Percentiles rank a stretch among this genome's conserved stretches.
These are phyloP conservation scores for Tragelaphus buxtoni DNA, from an alignment of 2,113 vertebrate species.

Conservation along the genomic window DNA sequence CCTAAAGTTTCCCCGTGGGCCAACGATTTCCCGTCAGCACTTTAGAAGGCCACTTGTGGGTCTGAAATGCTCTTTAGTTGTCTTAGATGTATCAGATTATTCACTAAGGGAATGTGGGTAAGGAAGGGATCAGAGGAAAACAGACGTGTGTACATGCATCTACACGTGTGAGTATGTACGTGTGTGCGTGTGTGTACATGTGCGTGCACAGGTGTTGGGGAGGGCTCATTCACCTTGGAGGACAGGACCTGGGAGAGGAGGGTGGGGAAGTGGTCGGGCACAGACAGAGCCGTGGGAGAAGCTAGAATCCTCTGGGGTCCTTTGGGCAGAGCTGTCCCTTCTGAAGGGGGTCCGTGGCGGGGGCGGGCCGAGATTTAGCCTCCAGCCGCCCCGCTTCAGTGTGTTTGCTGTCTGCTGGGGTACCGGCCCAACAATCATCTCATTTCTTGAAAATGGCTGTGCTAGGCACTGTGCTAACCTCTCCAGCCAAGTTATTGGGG, in stretches of 20 bases:
- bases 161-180: accelerated
- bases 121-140: not conserved
- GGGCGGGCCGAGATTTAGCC: accelerated
- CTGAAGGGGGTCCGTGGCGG: accelerated
- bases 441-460: not conserved
- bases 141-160: accelerated
- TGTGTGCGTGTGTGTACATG: too few relatives aligned
- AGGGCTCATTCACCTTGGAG: not conserved
- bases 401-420: not conserved
- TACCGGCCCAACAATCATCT: not conserved
- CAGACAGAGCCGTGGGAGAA: not conserved
- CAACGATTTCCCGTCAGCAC: not conserved
- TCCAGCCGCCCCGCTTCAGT: accelerated
- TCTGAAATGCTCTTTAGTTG: not conserved
- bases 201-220: accelerated
- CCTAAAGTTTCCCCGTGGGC: not conserved
- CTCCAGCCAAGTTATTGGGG: not conserved
- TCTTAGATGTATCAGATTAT: not conserved
- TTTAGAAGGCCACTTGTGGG: not conserved
- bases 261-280: not conserved
- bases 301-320: not conserved
- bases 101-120: not conserved
- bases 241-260: not conserved
- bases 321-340: not conserved
- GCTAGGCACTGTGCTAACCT: not conserved